These are phyloP conservation scores for Lepidochrysops patricia DNA, from an alignment of 2,888 invertebrate genomes.

Conservation along the genomic window DNA sequence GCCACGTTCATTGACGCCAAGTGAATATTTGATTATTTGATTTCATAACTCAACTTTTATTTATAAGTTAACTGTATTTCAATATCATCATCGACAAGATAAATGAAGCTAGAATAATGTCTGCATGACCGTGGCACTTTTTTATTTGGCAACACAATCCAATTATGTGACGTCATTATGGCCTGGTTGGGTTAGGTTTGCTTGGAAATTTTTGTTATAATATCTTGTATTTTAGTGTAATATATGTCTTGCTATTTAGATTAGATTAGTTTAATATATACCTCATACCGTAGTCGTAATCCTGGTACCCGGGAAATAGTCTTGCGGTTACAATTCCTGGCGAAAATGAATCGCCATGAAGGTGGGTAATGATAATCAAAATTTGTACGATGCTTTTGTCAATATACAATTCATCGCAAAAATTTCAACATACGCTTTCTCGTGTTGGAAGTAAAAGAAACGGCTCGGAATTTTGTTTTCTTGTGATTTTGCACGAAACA, in stretches of 20 bases:
- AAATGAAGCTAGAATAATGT: too few species aligned
- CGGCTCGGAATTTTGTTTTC: constrained; percentile 18
- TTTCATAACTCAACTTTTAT: too few species aligned
- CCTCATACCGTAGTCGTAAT: constrained; percentile 63
- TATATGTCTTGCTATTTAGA: constrained; percentile 75
- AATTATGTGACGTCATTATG: constrained; percentile 77
- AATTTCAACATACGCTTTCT: constrained; percentile 31
- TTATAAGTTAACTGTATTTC: not conserved
- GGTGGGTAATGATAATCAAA: constrained; percentile 82
- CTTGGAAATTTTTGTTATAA: constrained; percentile 79
- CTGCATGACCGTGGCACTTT: constrained; percentile 19
- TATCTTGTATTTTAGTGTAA: constrained; percentile 77
- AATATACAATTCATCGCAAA: constrained; percentile 52
- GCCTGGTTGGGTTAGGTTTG: constrained; percentile 83
- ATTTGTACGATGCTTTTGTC: constrained; percentile 71
- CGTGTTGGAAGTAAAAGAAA: constrained; percentile 14
- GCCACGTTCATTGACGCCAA: too few species aligned
- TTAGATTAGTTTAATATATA: constrained; percentile 71
- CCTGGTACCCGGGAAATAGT: constrained; percentile 66
- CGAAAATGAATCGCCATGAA: constrained; percentile 95
- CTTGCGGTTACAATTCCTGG: constrained; percentile 62
- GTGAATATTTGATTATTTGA: too few species aligned
- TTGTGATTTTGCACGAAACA: constrained; percentile 24
- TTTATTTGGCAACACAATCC: constrained; percentile 33
- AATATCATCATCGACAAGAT: not conserved